phyloP scores from a whole-genome alignment of 2,888 invertebrate genomes.

The Dryobota labecula region DNA sequence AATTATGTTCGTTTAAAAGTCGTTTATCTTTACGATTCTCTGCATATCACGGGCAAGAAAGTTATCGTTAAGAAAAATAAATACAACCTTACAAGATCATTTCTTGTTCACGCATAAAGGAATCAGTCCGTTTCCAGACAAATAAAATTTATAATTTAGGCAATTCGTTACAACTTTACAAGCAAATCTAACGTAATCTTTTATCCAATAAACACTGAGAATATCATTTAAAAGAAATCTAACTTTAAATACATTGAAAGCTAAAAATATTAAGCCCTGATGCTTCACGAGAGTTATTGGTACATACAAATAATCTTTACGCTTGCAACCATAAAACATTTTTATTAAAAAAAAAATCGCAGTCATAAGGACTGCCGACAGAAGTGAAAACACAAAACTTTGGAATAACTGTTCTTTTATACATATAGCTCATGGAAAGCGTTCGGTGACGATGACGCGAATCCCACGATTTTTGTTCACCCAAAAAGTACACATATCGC shows the following conservation, averaged over 20 bases:
- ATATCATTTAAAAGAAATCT: conserved; percentile 22
- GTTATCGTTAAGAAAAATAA: not conserved
- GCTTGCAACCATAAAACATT: conserved; percentile 11
- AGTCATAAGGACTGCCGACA: too few species aligned
- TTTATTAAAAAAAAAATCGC: conserved; percentile 15
- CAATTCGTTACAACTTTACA: not conserved
- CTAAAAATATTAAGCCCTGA: conserved; percentile 34
- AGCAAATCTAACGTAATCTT: conserved; percentile 11
- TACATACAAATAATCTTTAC: conserved; percentile 36
- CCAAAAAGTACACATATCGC: too few species aligned
- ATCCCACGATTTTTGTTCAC: too few species aligned
- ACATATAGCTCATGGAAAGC: too few species aligned
- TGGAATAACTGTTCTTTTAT: too few species aligned
- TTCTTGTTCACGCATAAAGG: not conserved
- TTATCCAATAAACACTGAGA: conserved; percentile 7
- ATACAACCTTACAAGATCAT: not conserved
- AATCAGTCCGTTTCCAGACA: not conserved
- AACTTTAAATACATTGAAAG: conserved; percentile 21
- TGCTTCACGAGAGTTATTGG: conserved; percentile 32
- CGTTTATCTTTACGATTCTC: conserved; percentile 10
- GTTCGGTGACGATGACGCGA: too few species aligned
- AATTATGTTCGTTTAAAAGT: conserved; percentile 1
- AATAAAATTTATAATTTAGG: conserved; percentile 1
- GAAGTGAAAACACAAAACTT: too few species aligned
- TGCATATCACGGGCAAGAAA: not conserved